These are phyloP conservation scores for Torymus aiolomorphi DNA, from an alignment of 2,888 invertebrate genomes.

Conservation along the genomic window DNA sequence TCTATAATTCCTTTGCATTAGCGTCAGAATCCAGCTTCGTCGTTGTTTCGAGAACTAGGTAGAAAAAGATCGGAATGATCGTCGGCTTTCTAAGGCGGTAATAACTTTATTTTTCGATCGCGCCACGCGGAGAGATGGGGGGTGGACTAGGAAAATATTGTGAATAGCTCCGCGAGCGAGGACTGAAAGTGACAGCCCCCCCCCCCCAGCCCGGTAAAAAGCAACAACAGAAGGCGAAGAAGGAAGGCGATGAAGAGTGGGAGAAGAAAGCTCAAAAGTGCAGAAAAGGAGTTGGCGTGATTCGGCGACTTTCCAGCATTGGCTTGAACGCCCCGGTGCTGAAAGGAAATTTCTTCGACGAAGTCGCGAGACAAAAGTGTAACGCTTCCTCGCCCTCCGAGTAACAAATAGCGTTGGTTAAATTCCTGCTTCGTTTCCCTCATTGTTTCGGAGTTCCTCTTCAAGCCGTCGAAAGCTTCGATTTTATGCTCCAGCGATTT, in stretches of 20 bases:
- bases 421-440: conserved; percentile 10
- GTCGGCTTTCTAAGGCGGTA: too few species aligned
- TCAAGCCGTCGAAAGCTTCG: neutral
- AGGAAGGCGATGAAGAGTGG: neutral
- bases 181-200: too few species aligned
- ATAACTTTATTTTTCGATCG: too few species aligned
- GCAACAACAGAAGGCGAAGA: too few species aligned
- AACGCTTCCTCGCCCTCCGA: neutral
- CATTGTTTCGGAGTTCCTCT: neutral
- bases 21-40: too few species aligned
- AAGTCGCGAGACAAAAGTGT: conserved; percentile 28
- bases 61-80: too few species aligned
- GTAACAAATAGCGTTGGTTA: conserved; percentile 31
- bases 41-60: too few species aligned
- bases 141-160: too few species aligned
- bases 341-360: conserved; percentile 8
- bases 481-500: neutral
- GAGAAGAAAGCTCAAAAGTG: neutral
- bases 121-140: too few species aligned
- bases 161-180: too few species aligned
- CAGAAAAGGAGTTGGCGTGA: neutral
- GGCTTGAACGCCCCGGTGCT: neutral
- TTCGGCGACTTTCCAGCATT: neutral
- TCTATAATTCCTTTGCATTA: too few species aligned
- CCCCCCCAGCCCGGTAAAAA: too few species aligned